Evolutionary conservation across 2,888 invertebrate genomes (phyloP), one percentile per base, ranked within the genome.

Genomic region (Andrena bicolor): DNA sequence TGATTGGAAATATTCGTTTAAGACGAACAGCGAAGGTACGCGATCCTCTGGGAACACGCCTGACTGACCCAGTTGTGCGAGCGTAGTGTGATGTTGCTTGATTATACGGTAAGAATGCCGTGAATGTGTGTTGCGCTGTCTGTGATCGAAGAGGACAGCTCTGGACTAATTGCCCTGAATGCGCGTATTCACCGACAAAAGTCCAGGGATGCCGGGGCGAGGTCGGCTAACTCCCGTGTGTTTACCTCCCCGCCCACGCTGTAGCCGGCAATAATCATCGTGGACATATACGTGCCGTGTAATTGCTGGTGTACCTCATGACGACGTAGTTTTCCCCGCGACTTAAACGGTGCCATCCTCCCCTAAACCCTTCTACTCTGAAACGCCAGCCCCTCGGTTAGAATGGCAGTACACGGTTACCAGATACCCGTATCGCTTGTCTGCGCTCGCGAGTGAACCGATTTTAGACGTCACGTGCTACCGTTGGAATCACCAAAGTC

Each of bases 111-210:
- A 63, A 66, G 77, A 77, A 81, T 74, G 76, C 71, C 83, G 66
- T 63, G 72, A 78, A 78, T 78, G 77, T 64, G 65, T 75, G 77
- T 78, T 30, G 68, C 63, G 32, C 30, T 48, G 48, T 8, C 73
- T 49, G 66, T 61, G 70, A 82, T 74, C 73, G 79, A 79, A 64
- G 65, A 82, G 75, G 58, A 73, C 69, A 58, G 63, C 65, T 51
- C 63, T 48, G 63, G 70, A 82, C 82, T 84, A 84, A 84, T 84
- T 84, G 82, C 66, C 58, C 69, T 61, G 76, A 76, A 66, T 71
- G 51, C 68, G 64, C 74, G 77, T 75, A 70, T 78, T 68, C 82
- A 66, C 35, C 51, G 70, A 23, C 66, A 76, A 79, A 84, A 84
- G 82, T 79, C 80, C 75, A 71, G 66, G 77, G 41, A 73, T 41